Conservation (phyloP, 2,888 invertebrate species). For the Eupithecia insigniata region DNA sequence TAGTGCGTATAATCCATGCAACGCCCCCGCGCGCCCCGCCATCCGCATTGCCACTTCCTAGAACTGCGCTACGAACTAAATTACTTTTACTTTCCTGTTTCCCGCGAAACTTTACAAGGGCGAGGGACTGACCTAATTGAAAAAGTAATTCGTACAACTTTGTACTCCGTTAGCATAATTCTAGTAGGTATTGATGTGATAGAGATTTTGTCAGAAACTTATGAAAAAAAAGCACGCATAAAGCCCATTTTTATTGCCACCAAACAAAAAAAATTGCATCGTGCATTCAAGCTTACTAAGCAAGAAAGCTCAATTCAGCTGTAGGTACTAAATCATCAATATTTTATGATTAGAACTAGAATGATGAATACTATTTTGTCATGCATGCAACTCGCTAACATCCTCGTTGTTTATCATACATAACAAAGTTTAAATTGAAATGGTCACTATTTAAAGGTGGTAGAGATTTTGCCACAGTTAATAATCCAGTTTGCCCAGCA, state of each 20-base stretch:
- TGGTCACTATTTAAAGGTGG: background rate
- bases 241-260: background rate
- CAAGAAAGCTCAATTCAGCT: background rate
- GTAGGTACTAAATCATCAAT: background rate
- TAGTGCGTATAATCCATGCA: constrained; percentile 22
- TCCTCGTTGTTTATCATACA: background rate
- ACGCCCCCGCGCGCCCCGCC: background rate
- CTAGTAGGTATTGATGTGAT: background rate
- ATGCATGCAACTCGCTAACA: background rate
- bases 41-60: constrained; percentile 25
- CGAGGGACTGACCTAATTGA: constrained; percentile 29
- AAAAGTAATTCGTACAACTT: constrained; percentile 6
- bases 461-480: background rate
- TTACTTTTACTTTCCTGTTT: constrained; percentile 36
- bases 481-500: background rate
- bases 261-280: too few species aligned
- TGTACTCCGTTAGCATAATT: background rate
- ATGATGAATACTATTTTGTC: too few species aligned
- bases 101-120: constrained; percentile 29
- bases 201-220: background rate
- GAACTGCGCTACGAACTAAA: constrained; percentile 26
- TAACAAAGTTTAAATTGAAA: background rate
- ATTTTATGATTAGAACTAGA: too few species aligned
- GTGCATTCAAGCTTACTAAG: background rate
- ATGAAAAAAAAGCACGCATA: background rate